These are phyloP conservation scores for Serinus canaria DNA, from an alignment of 2,113 vertebrate species.

Conservation along the genomic window DNA sequence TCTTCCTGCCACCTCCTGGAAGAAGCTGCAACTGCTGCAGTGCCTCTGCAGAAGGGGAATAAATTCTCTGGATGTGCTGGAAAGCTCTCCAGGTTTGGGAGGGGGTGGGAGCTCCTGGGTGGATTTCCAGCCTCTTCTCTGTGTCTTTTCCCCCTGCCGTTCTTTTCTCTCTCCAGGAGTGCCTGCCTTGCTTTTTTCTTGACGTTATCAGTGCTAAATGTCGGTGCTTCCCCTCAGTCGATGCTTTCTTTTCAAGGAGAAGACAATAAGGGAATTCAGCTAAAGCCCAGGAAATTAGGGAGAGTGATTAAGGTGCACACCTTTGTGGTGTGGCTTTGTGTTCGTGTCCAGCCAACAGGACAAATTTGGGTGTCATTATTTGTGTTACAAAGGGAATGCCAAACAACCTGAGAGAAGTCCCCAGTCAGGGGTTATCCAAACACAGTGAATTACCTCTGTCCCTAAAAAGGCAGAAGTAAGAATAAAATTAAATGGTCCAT, in stretches of 20 bases:
- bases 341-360: background rate
- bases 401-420: background rate
- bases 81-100: background rate
- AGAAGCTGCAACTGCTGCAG: conserved; percentile 12
- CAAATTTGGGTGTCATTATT: background rate
- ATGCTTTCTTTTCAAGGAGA: background rate
- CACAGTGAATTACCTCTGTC: background rate
- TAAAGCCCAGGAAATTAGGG: background rate
- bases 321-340: background rate
- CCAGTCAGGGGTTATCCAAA: background rate
- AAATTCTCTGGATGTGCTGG: background rate
- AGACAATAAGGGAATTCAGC: background rate
- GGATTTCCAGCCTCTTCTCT: background rate
- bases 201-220: background rate
- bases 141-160: background rate
- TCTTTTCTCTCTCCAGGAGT: background rate
- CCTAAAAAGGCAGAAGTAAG: background rate
- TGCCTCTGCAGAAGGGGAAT: background rate
- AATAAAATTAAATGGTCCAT: background rate
- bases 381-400: background rate
- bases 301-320: background rate
- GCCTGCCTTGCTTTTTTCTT: background rate
- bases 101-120: background rate
- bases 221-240: background rate
- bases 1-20: conserved; percentile 57